Evolutionary conservation across 1,140 invertebrate species (phyloP), one percentile per base, ranked within the genome.

Genomic region (Euschistus heros): DNA sequence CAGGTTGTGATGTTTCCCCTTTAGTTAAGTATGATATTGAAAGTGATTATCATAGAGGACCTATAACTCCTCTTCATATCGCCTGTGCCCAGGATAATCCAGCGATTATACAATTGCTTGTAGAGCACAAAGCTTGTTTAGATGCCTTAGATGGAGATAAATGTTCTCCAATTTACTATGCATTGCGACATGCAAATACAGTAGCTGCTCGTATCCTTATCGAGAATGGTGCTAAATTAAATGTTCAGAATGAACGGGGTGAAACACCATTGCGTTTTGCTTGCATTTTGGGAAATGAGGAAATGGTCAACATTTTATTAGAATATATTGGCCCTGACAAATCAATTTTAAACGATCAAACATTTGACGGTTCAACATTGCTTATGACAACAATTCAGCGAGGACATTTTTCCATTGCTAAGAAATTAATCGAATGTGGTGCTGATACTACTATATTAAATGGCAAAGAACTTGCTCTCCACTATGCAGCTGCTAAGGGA

Each of bases 371-470:
- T 62, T 66, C 57, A 59, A 50, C 65, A 5, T 42, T 66, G 2
- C 22, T 66, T 24, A 66, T 66, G 65, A 59, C 61, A 66, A 42
- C 65, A 2, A 24, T 54, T 26, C 65, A 66, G 30, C 50, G 27
- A 15, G 62, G 50, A 50, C 27, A 62, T 18, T 66, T 5, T 27
- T 10, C 20, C 2, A 66, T 62, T 26, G 65, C 60, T 24, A 26
- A 61, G 24, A 62, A 62, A 37, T 20, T 66, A n/a, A 47, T 66
- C 15, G 27, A 52, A 42, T 27, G 30, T 30, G 65, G 65, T 17
- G 52, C 46, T 18, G 65, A 66, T 37, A 61, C 65, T 8, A 60
- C 37, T 15, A 14, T 47, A 42, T 42, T 61, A 5, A n/a, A 44
- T 33, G 14, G 65, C 18, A 42, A 26, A 17, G 5, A 62, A n/a